Evolutionary conservation across 2,888 invertebrate genomes (phyloP).

Genomic region (Aplocera efformata): DNA sequence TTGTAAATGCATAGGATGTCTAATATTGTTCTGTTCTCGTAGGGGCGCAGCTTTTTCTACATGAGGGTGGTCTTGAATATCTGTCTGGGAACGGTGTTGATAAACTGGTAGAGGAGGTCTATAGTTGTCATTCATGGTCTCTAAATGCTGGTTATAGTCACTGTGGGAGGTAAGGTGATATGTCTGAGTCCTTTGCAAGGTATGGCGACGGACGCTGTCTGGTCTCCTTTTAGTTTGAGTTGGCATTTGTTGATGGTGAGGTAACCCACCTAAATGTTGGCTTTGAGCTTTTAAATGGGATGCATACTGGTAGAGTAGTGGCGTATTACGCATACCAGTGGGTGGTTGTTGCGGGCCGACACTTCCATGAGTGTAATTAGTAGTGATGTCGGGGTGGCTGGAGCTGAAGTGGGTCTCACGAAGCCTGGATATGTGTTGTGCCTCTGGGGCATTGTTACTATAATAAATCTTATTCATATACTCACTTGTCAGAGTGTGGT

Average conservation of each 20-base stretch:
- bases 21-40: conserved; percentile 59
- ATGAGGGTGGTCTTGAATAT: conserved; percentile 64
- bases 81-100: conserved; percentile 68
- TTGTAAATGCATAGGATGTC: conserved; percentile 64
- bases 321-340: conserved; percentile 60
- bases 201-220: conserved; percentile 63
- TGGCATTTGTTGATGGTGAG: conserved; percentile 62
- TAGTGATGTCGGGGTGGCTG: conserved; percentile 74
- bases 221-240: conserved; percentile 55
- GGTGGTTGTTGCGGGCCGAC: conserved; percentile 50
- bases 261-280: conserved; percentile 63
- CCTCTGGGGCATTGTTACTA: conserved; percentile 53
- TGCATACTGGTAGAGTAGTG: conserved; percentile 74
- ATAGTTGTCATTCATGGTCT: conserved; percentile 59
- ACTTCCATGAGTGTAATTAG: conserved; percentile 57
- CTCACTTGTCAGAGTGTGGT: conserved; percentile 70
- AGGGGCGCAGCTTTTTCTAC: conserved; percentile 59
- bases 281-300: conserved; percentile 73
- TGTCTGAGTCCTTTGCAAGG: conserved; percentile 73
- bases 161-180: conserved; percentile 75
- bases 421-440: conserved; percentile 63
- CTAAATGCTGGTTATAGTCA: conserved; percentile 72
- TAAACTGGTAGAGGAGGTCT: conserved; percentile 52
- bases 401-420: conserved; percentile 76
- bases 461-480: conserved; percentile 72